phyloP scores from a whole-genome alignment of 2,113 vertebrate species.

The Rhodinocichla rosea region DNA sequence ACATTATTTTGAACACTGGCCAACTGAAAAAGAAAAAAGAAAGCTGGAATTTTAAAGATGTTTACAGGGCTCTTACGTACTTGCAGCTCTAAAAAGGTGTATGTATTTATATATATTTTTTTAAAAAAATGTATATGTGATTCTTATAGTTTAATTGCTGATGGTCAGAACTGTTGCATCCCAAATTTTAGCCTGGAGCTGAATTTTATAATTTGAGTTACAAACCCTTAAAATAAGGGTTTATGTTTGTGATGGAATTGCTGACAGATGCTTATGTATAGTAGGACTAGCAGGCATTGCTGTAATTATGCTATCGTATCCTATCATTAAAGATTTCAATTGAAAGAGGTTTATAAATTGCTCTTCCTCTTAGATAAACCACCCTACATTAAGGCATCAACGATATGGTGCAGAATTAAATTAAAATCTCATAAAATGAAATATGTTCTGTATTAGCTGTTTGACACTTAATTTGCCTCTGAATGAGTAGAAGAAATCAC shows the following conservation, averaged over 20 bases:
- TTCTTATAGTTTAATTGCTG: slow-evolving; percentile 28
- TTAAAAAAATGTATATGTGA: background rate
- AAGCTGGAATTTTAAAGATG: background rate
- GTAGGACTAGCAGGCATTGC: slow-evolving; percentile 60
- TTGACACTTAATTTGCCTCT: slow-evolving; percentile 99
- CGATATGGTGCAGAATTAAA: slow-evolving; percentile 93
- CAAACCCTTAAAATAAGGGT: slow-evolving; percentile 45
- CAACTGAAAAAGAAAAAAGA: background rate
- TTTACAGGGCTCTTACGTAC: background rate
- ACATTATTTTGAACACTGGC: background rate
- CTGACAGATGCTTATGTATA: slow-evolving; percentile 59
- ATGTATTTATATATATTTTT: background rate
- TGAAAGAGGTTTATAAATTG: slow-evolving; percentile 98
- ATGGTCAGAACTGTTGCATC: slow-evolving; percentile 42
- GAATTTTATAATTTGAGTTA: slow-evolving; percentile 55
- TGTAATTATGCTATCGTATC: slow-evolving; percentile 81
- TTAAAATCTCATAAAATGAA: slow-evolving; percentile 99
- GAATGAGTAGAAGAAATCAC: slow-evolving; percentile 99
- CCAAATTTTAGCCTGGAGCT: slow-evolving; percentile 56
- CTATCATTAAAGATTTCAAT: slow-evolving; percentile 92
- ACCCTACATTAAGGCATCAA: slow-evolving; percentile 85
- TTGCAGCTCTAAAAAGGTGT: background rate
- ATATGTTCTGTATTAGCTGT: slow-evolving; percentile 99
- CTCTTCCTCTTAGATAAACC: slow-evolving; percentile 84
- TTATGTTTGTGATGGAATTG: slow-evolving; percentile 65